Conservation (phyloP, 30 jellyfish, hydroid and myxozoan genomes). For the Catostylus mosaicus region DNA sequence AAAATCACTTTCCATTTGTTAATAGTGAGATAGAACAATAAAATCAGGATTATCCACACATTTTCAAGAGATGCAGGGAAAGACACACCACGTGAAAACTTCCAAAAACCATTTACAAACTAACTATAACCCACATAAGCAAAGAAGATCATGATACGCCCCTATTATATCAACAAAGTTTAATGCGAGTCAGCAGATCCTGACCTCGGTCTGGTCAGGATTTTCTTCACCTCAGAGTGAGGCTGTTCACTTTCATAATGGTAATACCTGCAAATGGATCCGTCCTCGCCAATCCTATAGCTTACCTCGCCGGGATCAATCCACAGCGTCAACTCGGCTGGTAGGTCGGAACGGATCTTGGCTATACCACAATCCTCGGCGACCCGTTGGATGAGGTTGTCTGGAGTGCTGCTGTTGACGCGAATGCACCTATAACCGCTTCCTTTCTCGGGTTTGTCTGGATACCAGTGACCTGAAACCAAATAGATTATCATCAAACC, state of each 20-base stretch:
- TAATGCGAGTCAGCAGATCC: conserved; percentile 57
- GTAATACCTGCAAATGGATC: conserved; percentile 85
- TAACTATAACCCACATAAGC: background rate
- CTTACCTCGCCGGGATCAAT: conserved; percentile 95
- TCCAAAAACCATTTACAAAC: conserved; percentile 48
- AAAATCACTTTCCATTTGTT: background rate
- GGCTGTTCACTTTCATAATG: conserved; percentile 60
- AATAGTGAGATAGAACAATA: background rate
- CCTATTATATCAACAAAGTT: background rate
- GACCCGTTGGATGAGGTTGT: conserved; percentile 72
- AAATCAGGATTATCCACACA: background rate
- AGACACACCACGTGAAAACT: background rate
- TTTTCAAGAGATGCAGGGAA: background rate
- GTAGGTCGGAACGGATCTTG: conserved; percentile 66
- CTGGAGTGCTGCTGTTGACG: conserved; percentile 80
- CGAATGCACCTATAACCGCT: conserved; percentile 91
- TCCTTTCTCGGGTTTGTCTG: conserved; percentile 91
- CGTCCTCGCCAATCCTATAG: conserved; percentile 94
- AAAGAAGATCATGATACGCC: background rate
- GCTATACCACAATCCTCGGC: conserved; percentile 74
- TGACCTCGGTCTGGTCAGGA: conserved; percentile 73
- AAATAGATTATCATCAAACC: no score
- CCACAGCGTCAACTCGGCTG: conserved; percentile 91
- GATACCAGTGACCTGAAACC: conserved; percentile 89
- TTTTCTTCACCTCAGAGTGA: conserved; percentile 67